Evolutionary conservation across 1,140 invertebrate species (phyloP).

Genomic region (Drosophila nigrodunni): DNA sequence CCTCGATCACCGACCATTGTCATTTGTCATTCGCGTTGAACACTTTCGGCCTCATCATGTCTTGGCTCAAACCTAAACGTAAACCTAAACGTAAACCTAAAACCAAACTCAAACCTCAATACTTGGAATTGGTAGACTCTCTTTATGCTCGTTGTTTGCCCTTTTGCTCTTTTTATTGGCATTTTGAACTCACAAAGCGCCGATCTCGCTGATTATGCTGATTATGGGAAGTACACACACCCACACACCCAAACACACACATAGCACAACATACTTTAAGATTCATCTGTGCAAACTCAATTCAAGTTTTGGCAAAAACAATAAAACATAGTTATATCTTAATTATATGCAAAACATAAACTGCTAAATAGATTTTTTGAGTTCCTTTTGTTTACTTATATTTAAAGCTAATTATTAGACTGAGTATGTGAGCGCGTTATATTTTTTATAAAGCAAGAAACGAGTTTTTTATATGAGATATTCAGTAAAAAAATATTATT

Average conservation of each 20-base stretch:
- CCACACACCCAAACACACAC: slow-evolving; percentile 17
- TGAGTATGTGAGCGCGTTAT: no score
- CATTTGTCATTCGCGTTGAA: slow-evolving; percentile 33
- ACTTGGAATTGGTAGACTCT: slow-evolving; percentile 37
- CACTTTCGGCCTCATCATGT: slow-evolving; percentile 48
- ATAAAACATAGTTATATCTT: not conserved
- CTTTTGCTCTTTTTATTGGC: slow-evolving; percentile 67
- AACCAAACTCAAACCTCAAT: slow-evolving; percentile 30
- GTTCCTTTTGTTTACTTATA: no score
- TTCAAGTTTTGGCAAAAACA: slow-evolving; percentile 7
- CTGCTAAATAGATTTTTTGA: no score
- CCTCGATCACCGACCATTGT: slow-evolving; percentile 32
- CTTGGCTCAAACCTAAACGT: slow-evolving; percentile 25
- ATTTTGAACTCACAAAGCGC: slow-evolving; percentile 75
- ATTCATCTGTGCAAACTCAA: slow-evolving; percentile 3
- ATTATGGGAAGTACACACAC: slow-evolving; percentile 71
- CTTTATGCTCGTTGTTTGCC: slow-evolving; percentile 43
- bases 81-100: no score
- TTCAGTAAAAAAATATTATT: no score
- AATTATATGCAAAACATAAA: not conserved
- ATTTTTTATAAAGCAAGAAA: no score
- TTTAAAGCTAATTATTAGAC: no score
- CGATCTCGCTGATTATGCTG: slow-evolving; percentile 80
- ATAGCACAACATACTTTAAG: not conserved
- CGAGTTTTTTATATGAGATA: no score